These are phyloP conservation scores for Andrena fulva DNA, from an alignment of 2,888 invertebrate species.

Conservation along the genomic window DNA sequence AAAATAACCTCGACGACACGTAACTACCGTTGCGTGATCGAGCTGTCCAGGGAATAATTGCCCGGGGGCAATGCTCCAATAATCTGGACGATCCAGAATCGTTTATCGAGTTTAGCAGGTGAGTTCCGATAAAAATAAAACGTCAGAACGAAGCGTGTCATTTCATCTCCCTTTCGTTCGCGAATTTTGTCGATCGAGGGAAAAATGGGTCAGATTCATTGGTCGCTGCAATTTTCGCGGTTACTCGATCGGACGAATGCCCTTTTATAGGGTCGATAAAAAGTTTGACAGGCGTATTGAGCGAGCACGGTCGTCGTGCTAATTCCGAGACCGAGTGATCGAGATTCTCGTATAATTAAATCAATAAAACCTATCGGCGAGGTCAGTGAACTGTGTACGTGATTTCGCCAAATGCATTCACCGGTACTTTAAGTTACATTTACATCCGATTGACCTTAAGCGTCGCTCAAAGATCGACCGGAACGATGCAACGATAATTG, in stretches of 20 bases:
- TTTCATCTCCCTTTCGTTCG: background rate
- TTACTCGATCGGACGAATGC: constrained; percentile 18
- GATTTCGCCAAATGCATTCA: constrained; percentile 37
- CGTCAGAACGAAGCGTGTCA: background rate
- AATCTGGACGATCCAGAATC: background rate
- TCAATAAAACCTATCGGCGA: constrained; percentile 26
- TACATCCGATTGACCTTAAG: constrained; percentile 54
- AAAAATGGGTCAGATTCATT: constrained; percentile 16
- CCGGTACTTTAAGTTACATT: constrained; percentile 36
- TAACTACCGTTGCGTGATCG: background rate
- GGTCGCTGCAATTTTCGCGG: constrained; percentile 15
- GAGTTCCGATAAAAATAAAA: background rate
- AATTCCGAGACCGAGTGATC: constrained; percentile 6
- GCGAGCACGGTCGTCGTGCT: constrained; percentile 12
- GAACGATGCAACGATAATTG: background rate
- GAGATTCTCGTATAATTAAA: background rate
- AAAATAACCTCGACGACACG: background rate
- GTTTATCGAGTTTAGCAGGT: background rate
- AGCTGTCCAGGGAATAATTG: constrained; percentile 2
- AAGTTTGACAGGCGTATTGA: constrained; percentile 1
- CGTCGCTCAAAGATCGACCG: constrained; percentile 27
- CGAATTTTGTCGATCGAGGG: background rate
- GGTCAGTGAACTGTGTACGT: constrained; percentile 39
- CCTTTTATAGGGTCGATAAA: constrained; percentile 27
- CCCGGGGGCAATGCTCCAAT: background rate